Conservation (phyloP, 1,140 invertebrate genomes). For the Drosophila kohkoa region DNA sequence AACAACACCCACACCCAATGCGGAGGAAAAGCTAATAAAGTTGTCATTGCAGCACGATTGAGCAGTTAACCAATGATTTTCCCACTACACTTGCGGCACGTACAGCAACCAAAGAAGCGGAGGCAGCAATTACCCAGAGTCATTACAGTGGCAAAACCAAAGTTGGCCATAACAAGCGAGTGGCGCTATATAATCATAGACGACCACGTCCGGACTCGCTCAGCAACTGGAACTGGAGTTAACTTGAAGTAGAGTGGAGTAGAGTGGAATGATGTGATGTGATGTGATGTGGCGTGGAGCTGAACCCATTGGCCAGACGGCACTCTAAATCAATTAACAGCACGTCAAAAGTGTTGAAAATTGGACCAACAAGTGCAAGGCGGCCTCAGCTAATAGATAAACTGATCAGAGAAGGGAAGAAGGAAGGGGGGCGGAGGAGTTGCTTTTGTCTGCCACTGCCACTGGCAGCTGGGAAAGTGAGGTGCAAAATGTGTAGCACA, state of each 20-base stretch:
- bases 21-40: constrained; percentile 65
- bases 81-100: constrained; percentile 63
- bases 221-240: background rate
- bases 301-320: constrained; percentile 44
- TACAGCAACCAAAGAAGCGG: constrained; percentile 61
- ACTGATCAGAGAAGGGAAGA: constrained; percentile 14
- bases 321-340: constrained; percentile 83
- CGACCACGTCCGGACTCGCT: constrained; percentile 17
- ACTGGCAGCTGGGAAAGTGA: constrained; percentile 45
- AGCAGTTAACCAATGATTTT: constrained; percentile 74
- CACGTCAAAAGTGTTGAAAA: constrained; percentile 83
- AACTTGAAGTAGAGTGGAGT: constrained; percentile 23
- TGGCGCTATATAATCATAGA: constrained; percentile 81
- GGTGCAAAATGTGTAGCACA: constrained; percentile 59
- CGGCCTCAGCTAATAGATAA: constrained; percentile 47
- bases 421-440: constrained; percentile 1
- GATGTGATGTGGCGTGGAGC: background rate
- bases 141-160: constrained; percentile 74
- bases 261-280: constrained; percentile 16
- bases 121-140: constrained; percentile 60
- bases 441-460: background rate
- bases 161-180: constrained; percentile 78
- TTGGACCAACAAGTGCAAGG: constrained; percentile 65
- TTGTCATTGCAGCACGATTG: constrained; percentile 78
- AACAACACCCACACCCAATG: constrained; percentile 19